These are phyloP conservation scores for Mimumesa dahlbomi DNA, from an alignment of 2,888 invertebrate species.

Conservation along the genomic window DNA sequence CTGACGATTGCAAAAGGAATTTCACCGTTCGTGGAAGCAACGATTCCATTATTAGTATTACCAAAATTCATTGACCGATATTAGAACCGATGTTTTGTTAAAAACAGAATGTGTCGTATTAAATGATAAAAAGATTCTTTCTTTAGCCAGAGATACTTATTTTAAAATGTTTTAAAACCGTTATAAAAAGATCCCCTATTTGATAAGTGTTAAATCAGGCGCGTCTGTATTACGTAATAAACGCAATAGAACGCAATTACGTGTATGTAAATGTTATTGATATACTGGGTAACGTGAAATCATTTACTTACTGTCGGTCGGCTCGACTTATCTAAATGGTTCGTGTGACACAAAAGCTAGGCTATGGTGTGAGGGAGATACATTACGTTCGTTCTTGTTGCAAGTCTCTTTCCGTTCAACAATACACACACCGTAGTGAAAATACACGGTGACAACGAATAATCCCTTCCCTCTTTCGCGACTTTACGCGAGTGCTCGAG, in stretches of 20 bases:
- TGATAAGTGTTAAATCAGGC: slow-evolving; percentile 29
- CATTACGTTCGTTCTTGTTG: slow-evolving; percentile 71
- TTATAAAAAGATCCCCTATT: slow-evolving; percentile 12
- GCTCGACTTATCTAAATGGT: slow-evolving; percentile 76
- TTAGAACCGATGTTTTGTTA: not conserved
- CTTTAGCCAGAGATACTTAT: no score
- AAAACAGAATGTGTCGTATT: not conserved
- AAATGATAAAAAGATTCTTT: no score
- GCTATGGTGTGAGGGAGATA: slow-evolving; percentile 68
- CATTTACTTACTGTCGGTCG: slow-evolving; percentile 79
- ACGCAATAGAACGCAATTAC: slow-evolving; percentile 26
- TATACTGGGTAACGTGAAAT: slow-evolving; percentile 56
- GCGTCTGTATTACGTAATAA: slow-evolving; percentile 32
- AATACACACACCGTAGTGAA: slow-evolving; percentile 49
- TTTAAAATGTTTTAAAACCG: slow-evolving; percentile 2
- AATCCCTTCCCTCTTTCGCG: slow-evolving; percentile 58
- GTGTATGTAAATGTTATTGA: slow-evolving; percentile 29
- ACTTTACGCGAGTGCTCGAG: not conserved
- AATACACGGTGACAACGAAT: slow-evolving; percentile 37
- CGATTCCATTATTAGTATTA: slow-evolving; percentile 2
- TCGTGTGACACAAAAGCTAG: slow-evolving; percentile 76
- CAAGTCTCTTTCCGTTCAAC: slow-evolving; percentile 54
- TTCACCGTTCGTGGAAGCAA: slow-evolving; percentile 5
- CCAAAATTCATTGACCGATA: no score
- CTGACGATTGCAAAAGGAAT: no score